Evolutionary conservation across 1,140 invertebrate species (phyloP), one percentile per base, ranked within the genome.

Genomic region (Plodia interpunctella): DNA sequence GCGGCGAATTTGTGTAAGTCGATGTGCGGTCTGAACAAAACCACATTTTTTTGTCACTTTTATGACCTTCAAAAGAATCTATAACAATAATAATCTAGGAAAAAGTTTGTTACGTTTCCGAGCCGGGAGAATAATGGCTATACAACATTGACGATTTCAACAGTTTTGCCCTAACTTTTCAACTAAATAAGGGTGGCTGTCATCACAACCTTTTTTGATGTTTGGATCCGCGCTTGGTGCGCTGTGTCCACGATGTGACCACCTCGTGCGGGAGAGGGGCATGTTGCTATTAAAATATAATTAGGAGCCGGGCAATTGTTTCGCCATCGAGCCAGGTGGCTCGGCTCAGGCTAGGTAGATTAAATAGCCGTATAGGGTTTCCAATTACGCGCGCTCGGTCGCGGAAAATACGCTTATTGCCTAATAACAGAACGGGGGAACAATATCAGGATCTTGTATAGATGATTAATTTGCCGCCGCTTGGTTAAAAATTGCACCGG

Each of bases 241-340:
- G 68, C 74, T 66, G 60, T 72, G 67, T 60, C 66, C 65, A 59
- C n/a, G n/a, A n/a, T n/a, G n/a, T n/a, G n/a, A n/a, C 49, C 64
- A 53, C 61, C 55, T 3, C 57, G 53, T 54, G 60, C 49, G 62
- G 64, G 62, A 61, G 67, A 68, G 75, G 74, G 78, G 74, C 72
- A 68, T 72, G 80, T 83, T 77, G 76, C 79, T 83, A 88, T 88
- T 88, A 88, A 88, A 87, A 88, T 83, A 88, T 87, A 88, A 88
- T 87, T 88, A 88, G 82, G 79, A 78, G 78, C 68, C 70, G 77
- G 80, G 80, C 82, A 84, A 88, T 88, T 79, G 80, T 87, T 86
- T 87, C 77, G 71, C 78, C 80, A 87, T 88, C 78, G 82, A 77
- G 75, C 76, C 85, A 88, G 82, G 81, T 88, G 81, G 72, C 72